Base-by-base conservation (phyloP, 2,113 vertebrate species). In the Sinocyclocheilus anshuiensis region DNA sequence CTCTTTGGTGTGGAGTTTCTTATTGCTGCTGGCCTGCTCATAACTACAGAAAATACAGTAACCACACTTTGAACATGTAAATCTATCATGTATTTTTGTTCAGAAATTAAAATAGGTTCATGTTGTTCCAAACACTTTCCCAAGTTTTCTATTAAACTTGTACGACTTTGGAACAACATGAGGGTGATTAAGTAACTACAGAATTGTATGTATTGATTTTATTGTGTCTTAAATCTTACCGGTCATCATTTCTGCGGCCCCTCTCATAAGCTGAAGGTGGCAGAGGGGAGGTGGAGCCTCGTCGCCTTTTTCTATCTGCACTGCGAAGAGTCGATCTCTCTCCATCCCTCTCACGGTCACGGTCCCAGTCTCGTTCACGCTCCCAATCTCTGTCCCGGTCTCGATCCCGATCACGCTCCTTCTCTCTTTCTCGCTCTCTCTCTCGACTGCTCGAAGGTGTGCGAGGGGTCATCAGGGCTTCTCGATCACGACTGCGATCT, bases 401-500 rank as follows among this genome's bases (percentile, higher is more conserved):
- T 11, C 90, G 8, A 1, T 90, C 89, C 0, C 89, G 63, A 15
- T 90, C 90, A 12, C 88, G 26, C 5, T 87, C 87, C 3, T 83
- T 59, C 18, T 91, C 90, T 10, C 85, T 86, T 71, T 93, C 94
- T 48, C 90, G 88, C 20, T 91, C 90, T 15, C 86, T 87, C 78
- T 94, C 94, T 74, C 90, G 86, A 80, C 93, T 95, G 80, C 94
- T 93, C 53, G 94, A 93, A 9, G 96, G 91, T 16, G 94, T 95
- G 86, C 97, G 98, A 0, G 96, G 94, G 0, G 94, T 95, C 10
- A 96, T 87, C n/a, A 95, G 86, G 18, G 91, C 92, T 84, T 99
- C 97, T 85, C 96, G 93, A 85, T 99, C 98, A 45, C 97, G 94
- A 79, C 96, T 97, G 63, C 97, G 96, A 75, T 98, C 98, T 90